A percentile compares a stretch with the other conserved stretches of the same genome.
Conservation (phyloP, 1,140 invertebrate species). For the Lepidurus couesii region DNA sequence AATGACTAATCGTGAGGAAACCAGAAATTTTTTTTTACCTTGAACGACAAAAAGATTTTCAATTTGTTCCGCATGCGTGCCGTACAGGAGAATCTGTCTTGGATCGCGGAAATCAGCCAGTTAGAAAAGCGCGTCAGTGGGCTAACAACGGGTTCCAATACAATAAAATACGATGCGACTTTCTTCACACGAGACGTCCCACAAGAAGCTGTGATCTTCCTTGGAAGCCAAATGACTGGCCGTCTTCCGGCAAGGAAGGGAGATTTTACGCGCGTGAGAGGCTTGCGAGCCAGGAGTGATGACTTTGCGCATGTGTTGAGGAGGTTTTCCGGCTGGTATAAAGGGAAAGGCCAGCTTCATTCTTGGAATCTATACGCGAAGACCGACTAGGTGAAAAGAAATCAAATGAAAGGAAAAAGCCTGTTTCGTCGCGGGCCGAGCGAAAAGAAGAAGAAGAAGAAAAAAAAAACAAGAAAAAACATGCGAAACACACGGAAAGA, state of each 20-base stretch:
- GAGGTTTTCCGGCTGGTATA: background rate
- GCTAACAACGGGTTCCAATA: background rate
- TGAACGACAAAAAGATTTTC: background rate
- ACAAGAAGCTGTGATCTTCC: background rate
- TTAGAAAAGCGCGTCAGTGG: background rate
- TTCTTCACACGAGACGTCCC: background rate
- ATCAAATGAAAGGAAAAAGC: background rate
- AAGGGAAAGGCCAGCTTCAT: background rate
- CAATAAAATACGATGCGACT: no score
- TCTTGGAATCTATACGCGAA: conserved; percentile 2
- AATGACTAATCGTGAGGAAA: no score
- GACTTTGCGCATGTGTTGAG: background rate
- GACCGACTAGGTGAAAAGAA: background rate
- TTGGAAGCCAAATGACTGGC: background rate
- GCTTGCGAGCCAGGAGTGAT: conserved; percentile 5
- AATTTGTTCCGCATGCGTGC: background rate
- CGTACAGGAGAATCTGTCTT: background rate
- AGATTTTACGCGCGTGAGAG: background rate
- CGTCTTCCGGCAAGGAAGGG: background rate
- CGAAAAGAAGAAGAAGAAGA: background rate
- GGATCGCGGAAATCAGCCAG: background rate
- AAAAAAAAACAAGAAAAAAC: background rate
- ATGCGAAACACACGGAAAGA: background rate
- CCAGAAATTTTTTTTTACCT: no score
- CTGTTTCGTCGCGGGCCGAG: background rate